Base-by-base conservation (phyloP, 2,888 invertebrate species). In the Conchocele bisecta region DNA sequence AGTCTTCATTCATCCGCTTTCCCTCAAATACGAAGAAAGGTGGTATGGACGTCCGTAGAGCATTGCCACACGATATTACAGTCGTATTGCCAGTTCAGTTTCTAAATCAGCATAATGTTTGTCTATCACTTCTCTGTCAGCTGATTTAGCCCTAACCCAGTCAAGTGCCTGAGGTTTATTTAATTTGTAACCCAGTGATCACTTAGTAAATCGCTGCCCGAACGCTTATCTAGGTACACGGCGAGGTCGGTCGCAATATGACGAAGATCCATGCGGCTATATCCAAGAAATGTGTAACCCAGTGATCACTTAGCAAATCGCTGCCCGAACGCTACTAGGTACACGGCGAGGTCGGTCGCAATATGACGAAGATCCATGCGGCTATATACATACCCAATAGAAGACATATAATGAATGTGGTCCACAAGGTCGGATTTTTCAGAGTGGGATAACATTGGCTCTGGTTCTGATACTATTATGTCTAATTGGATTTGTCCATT, bases 21-120 rank as follows among this genome's bases (percentile, higher is more conserved):
- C 51, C 61, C 22, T 39, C 42, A 31, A 53, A 61, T 17, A 61
- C 53, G 42, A 61, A 51, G 26, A 35, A 61, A 1, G 51, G 61
- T 17, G 51, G 51, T 15, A 61, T 28, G 5, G 22, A 15, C 9
- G 53, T 41, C 13, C 59, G 35, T 22, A 48, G 22, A 7, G 59
- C 48, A 46, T 48, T 48, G 6, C 28, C 53, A 28, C 53, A 44
- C 17, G 48, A 33, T n/a, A 63, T 53, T 2, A 53, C 26, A 29
- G 53, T 53, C 17, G 59, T 59, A 1, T n/a, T n/a, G n/a, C n/a
- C n/a, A n/a, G n/a, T n/a, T n/a, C n/a, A n/a, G n/a, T n/a, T n/a
- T n/a, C n/a, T n/a, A n/a, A n/a, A n/a, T n/a, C n/a, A n/a, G n/a
- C n/a, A n/a, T n/a, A n/a, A n/a, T n/a, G n/a, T n/a, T n/a, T n/a